Evolutionary conservation across 1,140 invertebrate genomes (phyloP).

Genomic region (Lethocerus indicus): DNA sequence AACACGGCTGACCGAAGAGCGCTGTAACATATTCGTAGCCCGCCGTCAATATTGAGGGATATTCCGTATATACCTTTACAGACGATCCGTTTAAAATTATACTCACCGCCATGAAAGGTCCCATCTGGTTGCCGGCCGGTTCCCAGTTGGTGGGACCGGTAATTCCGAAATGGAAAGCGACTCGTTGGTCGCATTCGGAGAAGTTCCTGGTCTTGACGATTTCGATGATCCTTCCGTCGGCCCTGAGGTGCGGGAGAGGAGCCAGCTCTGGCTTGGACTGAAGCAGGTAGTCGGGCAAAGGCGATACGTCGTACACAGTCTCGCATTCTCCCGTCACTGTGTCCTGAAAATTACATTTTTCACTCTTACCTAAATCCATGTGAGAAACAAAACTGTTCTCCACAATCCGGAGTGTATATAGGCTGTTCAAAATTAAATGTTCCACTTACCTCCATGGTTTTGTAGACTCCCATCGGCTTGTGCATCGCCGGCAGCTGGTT

Average conservation of each 20-base stretch:
- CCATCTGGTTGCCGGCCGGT: conserved; percentile 31
- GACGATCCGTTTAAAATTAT: background rate
- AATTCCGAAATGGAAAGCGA: conserved; percentile 40
- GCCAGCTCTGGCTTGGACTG: conserved; percentile 17
- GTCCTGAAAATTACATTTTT: too few species aligned
- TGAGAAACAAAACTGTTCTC: too few species aligned
- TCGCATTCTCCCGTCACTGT: conserved; percentile 24
- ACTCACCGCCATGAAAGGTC: conserved; percentile 34
- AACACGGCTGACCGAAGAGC: conserved; percentile 17
- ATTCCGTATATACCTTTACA: too few species aligned
- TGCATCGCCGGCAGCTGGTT: conserved; percentile 14
- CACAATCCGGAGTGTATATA: background rate
- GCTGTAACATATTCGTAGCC: conserved; percentile 15
- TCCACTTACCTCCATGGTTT: conserved; percentile 19
- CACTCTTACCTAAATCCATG: too few species aligned
- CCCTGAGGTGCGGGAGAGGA: conserved; percentile 21
- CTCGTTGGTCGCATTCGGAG: conserved; percentile 34
- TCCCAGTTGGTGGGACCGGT: conserved; percentile 31
- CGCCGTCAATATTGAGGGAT: background rate
- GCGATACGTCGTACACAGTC: conserved; percentile 21
- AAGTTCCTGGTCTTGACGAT: conserved; percentile 48
- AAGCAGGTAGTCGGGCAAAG: conserved; percentile 15
- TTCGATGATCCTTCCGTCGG: conserved; percentile 33
- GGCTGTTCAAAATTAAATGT: background rate
- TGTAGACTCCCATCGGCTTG: conserved; percentile 17